These are phyloP conservation scores for Tamandua tetradactyla DNA, from an alignment of 2,797 vertebrate species.

Conservation along the genomic window DNA sequence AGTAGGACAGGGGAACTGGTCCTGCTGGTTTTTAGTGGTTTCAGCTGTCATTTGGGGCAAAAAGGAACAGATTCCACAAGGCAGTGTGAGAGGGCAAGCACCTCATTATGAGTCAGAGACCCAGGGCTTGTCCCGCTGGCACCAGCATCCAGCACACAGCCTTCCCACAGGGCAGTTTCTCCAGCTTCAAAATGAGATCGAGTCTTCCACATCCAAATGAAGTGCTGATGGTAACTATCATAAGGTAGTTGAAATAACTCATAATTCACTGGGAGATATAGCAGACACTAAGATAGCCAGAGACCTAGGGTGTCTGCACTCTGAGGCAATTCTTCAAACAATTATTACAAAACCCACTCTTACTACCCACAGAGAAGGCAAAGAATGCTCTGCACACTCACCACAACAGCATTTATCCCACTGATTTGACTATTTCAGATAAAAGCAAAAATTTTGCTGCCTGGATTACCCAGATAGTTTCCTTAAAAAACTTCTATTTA, in stretches of 20 bases:
- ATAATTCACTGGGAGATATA: constrained; percentile 1
- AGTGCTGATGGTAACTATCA: not conserved
- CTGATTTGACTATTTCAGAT: not conserved
- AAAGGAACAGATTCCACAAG: not conserved
- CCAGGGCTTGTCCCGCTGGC: not conserved
- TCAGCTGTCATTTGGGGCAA: not conserved
- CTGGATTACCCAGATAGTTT: not conserved
- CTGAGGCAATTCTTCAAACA: constrained; percentile 8
- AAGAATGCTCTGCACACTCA: not conserved
- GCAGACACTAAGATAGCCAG: not conserved
- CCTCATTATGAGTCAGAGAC: not conserved
- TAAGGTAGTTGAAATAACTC: not conserved
- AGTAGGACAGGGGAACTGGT: not conserved
- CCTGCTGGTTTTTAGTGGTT: constrained; percentile 5
- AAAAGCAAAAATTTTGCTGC: not conserved
- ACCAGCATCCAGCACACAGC: too few species aligned
- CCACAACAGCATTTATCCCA: not conserved
- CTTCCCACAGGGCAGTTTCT: not conserved
- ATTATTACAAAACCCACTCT: not conserved
- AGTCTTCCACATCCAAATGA: not conserved
- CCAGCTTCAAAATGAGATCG: not conserved
- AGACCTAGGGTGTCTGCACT: not conserved
- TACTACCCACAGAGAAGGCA: not conserved
- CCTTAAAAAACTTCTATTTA: not conserved
- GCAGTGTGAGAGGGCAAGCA: not conserved